Base-by-base conservation (phyloP, 2,113 vertebrate genomes). In the Acinonyx jubatus region DNA sequence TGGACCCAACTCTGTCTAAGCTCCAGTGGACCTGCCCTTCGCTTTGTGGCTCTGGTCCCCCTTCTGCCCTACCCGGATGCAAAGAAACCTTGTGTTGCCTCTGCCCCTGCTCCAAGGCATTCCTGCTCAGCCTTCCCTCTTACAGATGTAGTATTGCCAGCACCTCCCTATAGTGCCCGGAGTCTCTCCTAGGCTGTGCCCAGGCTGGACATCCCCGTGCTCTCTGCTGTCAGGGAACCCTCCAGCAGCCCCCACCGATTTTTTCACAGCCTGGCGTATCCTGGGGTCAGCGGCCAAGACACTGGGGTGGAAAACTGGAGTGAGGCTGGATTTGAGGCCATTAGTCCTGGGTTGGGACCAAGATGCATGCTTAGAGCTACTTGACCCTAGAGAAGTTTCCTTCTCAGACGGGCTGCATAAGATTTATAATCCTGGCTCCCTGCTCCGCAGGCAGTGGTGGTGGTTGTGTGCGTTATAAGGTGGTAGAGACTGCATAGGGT, bases 141-240 rank as follows among this genome's bases (percentile, higher is more conserved):
- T 48, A 9, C 19, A 48, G 33, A 25, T 25, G 9, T 14, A 31
- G 16, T 25, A 82, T 66, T n/a, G 48, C 12, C 7, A 29, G 19
- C 3, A 9, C 1, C 7, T 16, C 0, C 1, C 31, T 52, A 4
- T 0, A 2, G 25, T 6, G 19, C 27, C 61, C 31, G 48, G 36
- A 8, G 0, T 55, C 31, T 86, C 33, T 25, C 27, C 31, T 16
- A 11, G 36, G 63, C 27, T 48, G 4, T 14, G 21, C 18, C 8
- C 38, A 27, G 31, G 27, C 10, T 73, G 74, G 48, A 1, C 3
- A 0, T 63, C 25, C 41, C 29, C 31, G 7, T 7, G 61, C 0
- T 23, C 5, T 61, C 27, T 73, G 29, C 15, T 21, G 36, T 45
- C 12, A 48, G 33, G 23, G 16, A 66, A 23, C 36, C 31, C 1